phyloP scores from a whole-genome alignment of 1,140 invertebrate species.

The Gyrodactylus bullatarudis region DNA sequence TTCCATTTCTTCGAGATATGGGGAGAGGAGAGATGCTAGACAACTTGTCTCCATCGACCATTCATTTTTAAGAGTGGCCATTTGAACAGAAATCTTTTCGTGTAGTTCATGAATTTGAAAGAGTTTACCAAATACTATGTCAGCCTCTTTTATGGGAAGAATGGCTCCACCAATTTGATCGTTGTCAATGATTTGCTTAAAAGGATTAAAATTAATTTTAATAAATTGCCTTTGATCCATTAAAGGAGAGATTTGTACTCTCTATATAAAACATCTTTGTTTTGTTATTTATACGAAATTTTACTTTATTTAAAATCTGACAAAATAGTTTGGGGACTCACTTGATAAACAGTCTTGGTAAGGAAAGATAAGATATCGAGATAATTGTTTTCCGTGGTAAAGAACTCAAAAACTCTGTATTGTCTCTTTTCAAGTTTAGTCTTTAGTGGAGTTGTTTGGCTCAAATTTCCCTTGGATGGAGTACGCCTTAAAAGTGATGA shows the following conservation, averaged over 20 bases:
- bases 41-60: not conserved
- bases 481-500: not conserved
- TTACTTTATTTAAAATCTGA: no score
- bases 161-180: not conserved
- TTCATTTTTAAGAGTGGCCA: not conserved
- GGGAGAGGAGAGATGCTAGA: not conserved
- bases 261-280: not conserved
- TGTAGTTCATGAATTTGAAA: not conserved
- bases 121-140: not conserved
- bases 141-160: not conserved
- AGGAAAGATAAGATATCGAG: not conserved
- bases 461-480: not conserved
- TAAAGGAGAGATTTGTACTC: not conserved
- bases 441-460: not conserved
- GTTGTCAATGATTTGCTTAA: not conserved
- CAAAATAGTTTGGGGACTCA: not conserved
- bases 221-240: no score
- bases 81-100: not conserved
- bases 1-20: not conserved
- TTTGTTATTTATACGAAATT: no score
- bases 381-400: not conserved
- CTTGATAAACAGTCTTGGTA: not conserved
- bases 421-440: not conserved
- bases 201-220: not conserved
- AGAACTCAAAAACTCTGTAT: not conserved